Base-by-base conservation (phyloP, 2,113 vertebrate species). In the Uria aalge region DNA sequence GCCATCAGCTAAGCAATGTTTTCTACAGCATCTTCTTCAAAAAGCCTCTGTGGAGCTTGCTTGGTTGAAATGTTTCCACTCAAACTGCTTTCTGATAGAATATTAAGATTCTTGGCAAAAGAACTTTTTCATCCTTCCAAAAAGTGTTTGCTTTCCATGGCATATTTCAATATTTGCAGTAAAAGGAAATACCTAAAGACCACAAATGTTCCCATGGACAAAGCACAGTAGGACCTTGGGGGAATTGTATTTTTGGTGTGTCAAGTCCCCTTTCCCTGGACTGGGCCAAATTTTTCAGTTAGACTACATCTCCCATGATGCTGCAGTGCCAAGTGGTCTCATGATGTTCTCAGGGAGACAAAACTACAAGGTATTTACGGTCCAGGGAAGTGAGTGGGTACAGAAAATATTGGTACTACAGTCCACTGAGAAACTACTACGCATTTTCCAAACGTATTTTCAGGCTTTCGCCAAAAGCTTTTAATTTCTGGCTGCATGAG, bases 281-380 rank as follows among this genome's bases (percentile, higher is more conserved):
- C 34, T 69, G 15, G 22, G 45, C 5, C 13, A 32, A 38, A 0
- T 38, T 73, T 88, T 80, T 34, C 10, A 30, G 32, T 55, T 63
- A 55, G 38, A 91, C 93, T 95, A 36, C 83, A 52, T 63, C 12
- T 92, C 83, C 95, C 86, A 77, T 41, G 41, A 80, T 95, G 72
- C 95, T 3, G 5, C 55, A 86, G 48, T 5, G 13, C 34, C 53
- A 83, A 64, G 12, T 11, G 29, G 11, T 57, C 59, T 45, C 24
- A 5, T 3, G 23, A 10, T 43, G 3, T 53, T 85, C 59, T 57
- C 36, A 14, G 11, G 18, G 27, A 82, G 53, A 11, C 1, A 9
- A 57, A 60, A 21, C 18, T 3, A 0, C 3, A 7, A 56, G 19
- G 12, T 36, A 2, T 64, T 79, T 79, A 11, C n/a, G 64, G 23